phyloP scores from a whole-genome alignment of 2,888 invertebrate genomes.

The Himalopsyche anomala region DNA sequence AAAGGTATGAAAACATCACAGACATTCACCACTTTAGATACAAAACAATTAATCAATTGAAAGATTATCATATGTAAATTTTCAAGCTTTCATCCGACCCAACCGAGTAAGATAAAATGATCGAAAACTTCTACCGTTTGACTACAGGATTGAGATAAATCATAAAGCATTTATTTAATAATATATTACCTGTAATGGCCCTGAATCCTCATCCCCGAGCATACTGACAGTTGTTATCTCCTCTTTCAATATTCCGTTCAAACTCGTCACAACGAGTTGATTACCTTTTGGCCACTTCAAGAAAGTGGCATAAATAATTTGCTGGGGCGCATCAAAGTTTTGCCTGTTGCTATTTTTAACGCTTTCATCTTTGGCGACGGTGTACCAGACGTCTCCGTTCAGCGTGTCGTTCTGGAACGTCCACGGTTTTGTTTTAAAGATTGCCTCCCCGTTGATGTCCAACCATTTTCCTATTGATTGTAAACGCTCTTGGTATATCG shows the following conservation, averaged over 20 bases:
- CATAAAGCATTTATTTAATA: background rate
- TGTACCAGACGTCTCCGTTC: conserved; percentile 86
- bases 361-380: conserved; percentile 69
- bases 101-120: background rate
- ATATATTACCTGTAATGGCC: conserved; percentile 67
- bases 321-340: conserved; percentile 47
- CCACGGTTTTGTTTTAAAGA: conserved; percentile 89
- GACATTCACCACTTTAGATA: too few species aligned
- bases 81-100: too few species aligned
- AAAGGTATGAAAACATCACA: too few species aligned
- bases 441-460: conserved; percentile 89
- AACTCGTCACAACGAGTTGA: conserved; percentile 73
- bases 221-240: conserved; percentile 70
- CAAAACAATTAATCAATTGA: too few species aligned
- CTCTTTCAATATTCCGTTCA: conserved; percentile 56
- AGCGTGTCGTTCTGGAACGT: conserved; percentile 86
- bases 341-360: background rate
- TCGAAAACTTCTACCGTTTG: background rate
- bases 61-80: too few species aligned
- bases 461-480: conserved; percentile 89
- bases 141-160: background rate
- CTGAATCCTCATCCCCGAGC: conserved; percentile 73
- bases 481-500: conserved; percentile 91
- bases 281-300: conserved; percentile 83
- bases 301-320: conserved; percentile 81